Evolutionary conservation across 2,888 invertebrate genomes (phyloP).

Genomic region (Phortica okadai): DNA sequence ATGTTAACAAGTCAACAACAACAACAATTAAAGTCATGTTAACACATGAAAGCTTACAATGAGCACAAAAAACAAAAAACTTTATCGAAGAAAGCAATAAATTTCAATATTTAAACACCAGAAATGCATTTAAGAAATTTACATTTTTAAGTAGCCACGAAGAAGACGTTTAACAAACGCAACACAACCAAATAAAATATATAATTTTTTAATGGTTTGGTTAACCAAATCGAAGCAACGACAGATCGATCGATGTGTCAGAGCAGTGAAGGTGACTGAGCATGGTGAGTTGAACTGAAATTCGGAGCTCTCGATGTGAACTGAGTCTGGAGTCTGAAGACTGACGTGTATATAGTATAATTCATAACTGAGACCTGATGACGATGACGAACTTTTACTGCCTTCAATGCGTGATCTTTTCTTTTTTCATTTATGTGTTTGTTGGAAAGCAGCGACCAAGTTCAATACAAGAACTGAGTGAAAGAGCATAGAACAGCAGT

Average conservation of each 20-base stretch:
- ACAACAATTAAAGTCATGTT: slow-evolving; percentile 62
- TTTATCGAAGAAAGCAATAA: slow-evolving; percentile 11
- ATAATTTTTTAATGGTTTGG: slow-evolving; percentile 45
- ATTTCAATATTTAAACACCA: slow-evolving; percentile 45
- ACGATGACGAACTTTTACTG: not conserved
- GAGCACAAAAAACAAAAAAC: slow-evolving; percentile 9
- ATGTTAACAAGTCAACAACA: slow-evolving; percentile 8
- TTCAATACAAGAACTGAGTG: not conserved
- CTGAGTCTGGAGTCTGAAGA: not conserved
- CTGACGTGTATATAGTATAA: not conserved
- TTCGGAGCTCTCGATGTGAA: not conserved
- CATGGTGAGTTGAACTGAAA: not conserved
- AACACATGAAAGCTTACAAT: slow-evolving; percentile 47
- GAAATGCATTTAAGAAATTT: slow-evolving; percentile 65
- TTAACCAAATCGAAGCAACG: slow-evolving; percentile 15
- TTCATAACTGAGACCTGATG: not conserved
- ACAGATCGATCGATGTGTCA: not conserved
- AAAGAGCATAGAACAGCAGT: slow-evolving; percentile 16
- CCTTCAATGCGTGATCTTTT: not conserved
- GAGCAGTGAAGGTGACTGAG: not conserved
- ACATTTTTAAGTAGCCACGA: slow-evolving; percentile 57
- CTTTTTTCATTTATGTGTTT: not conserved
- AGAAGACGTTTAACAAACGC: not conserved
- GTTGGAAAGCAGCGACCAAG: not conserved
- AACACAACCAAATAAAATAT: slow-evolving; percentile 26